A percentile compares a stretch with the other conserved stretches of the same genome.
These are phyloP conservation scores for Epizoanthus rinbou DNA, from an alignment of 92 coral and sea anemone species.

Conservation along the genomic window DNA sequence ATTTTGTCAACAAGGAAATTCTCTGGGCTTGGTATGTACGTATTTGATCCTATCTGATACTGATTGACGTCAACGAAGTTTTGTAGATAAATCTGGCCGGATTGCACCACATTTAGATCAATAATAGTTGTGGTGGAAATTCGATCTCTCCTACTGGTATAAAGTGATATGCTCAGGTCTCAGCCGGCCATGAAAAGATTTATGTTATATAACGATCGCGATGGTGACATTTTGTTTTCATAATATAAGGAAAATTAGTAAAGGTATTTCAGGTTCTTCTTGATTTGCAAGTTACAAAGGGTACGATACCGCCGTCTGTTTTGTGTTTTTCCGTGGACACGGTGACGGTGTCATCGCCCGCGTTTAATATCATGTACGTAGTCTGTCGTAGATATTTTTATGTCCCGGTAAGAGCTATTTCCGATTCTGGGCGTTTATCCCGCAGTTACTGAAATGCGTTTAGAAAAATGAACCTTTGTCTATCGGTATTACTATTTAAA, in stretches of 20 bases:
- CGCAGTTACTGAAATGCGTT: neutral
- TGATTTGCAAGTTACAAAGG: neutral
- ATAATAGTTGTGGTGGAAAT: neutral
- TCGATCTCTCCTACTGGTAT: neutral
- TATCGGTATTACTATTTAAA: neutral
- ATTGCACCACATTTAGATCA: constrained; percentile 15
- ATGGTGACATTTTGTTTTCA: neutral
- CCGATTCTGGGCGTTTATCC: constrained; percentile 20
- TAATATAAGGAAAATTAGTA: neutral
- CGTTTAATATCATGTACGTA: neutral
- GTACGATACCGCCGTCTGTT: neutral
- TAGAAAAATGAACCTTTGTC: neutral
- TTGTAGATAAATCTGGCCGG: neutral
- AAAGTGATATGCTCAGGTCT: neutral
- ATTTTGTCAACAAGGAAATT: too few relatives aligned
- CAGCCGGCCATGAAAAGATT: too few relatives aligned
- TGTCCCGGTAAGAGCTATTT: neutral
- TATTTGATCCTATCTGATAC: neutral
- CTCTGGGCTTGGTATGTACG: too few relatives aligned
- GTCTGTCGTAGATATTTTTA: neutral
- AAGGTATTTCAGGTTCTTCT: neutral
- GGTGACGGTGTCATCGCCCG: neutral
- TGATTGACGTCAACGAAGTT: constrained; percentile 31
- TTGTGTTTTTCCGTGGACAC: too few relatives aligned
- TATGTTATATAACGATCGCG: too few relatives aligned